phyloP scores from a whole-genome alignment of 2,113 vertebrate species.

The Myrmophylax atrothorax region DNA sequence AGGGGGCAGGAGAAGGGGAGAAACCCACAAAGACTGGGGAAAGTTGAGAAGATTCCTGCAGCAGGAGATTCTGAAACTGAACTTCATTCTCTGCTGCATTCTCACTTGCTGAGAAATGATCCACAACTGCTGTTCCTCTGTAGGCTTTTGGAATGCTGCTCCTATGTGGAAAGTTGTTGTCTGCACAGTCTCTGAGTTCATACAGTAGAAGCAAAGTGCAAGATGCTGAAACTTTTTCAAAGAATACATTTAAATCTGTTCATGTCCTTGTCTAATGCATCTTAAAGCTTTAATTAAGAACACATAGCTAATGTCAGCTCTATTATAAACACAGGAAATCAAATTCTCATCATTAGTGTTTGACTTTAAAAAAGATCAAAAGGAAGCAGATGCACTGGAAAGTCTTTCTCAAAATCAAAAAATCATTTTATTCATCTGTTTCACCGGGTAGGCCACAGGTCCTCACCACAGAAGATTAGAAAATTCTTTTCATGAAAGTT shows the following conservation, averaged over 20 bases:
- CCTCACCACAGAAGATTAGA: background rate
- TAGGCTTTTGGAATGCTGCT: background rate
- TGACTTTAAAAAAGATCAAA: background rate
- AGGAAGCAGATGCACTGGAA: background rate
- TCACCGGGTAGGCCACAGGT: background rate
- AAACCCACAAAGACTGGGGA: background rate
- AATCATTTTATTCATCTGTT: background rate
- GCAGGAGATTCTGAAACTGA: background rate
- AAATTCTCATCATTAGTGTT: background rate
- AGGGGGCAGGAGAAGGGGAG: background rate
- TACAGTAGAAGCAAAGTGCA: background rate
- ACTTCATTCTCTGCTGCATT: background rate
- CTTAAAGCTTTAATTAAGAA: conserved; percentile 3
- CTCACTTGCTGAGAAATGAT: background rate
- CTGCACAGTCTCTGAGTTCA: background rate
- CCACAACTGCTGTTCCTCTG: background rate
- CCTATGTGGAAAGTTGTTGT: background rate
- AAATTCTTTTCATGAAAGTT: background rate
- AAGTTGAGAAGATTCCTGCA: background rate
- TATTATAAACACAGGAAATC: conserved; percentile 3
- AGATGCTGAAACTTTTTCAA: background rate
- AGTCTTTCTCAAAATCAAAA: background rate
- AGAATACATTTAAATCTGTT: background rate
- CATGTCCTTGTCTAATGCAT: background rate
- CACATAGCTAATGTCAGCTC: background rate